phyloP scores from a whole-genome alignment of 2,797 vertebrate species.

The Spondyliosoma cantharus region DNA sequence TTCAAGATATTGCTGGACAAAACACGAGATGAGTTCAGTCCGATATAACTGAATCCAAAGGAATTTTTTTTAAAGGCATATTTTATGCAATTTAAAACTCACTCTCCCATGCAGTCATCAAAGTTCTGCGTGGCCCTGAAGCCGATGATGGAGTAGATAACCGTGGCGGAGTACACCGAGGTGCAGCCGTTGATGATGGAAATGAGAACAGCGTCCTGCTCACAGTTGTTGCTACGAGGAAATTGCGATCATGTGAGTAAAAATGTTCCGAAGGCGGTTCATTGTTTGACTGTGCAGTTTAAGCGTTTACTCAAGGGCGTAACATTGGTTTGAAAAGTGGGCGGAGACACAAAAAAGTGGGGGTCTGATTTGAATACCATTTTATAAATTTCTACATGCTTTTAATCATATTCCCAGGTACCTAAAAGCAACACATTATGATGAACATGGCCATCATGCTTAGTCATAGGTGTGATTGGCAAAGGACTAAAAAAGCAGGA shows the following conservation, averaged over 20 bases:
- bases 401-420: too few species aligned
- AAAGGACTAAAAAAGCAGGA: too few species aligned
- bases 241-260: conserved; percentile 9
- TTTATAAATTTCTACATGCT: too few species aligned
- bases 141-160: conserved; percentile 96
- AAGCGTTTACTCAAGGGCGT: too few species aligned
- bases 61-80: too few species aligned
- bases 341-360: too few species aligned
- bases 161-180: conserved; percentile 91
- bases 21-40: neutral
- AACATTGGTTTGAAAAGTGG: too few species aligned
- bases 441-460: too few species aligned
- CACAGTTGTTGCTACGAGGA: conserved; percentile 92
- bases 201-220: conserved; percentile 91
- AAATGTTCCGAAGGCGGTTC: neutral
- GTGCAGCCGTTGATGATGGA: conserved; percentile 93
- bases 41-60: neutral
- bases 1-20: conserved; percentile 89
- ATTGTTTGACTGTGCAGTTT: neutral
- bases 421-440: too few species aligned
- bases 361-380: too few species aligned
- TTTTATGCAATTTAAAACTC: conserved; percentile 53
- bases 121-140: conserved; percentile 92
- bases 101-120: conserved; percentile 88
- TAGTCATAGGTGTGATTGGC: too few species aligned